Percentiles rank a stretch among this genome's conserved stretches.
These are phyloP conservation scores for Clusia tigrina DNA, from an alignment of 2,888 invertebrate species.

Conservation along the genomic window DNA sequence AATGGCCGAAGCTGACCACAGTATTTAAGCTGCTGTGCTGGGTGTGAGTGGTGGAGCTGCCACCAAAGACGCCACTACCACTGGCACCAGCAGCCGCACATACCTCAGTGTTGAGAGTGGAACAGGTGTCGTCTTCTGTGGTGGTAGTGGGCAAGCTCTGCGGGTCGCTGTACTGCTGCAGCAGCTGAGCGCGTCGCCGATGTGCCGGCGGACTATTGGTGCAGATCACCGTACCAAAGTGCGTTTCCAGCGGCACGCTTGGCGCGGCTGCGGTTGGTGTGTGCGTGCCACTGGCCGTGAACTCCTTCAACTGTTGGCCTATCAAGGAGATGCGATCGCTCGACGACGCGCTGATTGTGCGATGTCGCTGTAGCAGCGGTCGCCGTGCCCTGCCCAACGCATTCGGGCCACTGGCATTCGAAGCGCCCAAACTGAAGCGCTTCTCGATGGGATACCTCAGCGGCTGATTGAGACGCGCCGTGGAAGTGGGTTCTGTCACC, in stretches of 20 bases:
- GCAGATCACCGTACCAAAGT: slow-evolving; percentile 55
- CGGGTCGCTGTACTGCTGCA: slow-evolving; percentile 61
- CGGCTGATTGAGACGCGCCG: slow-evolving; percentile 6
- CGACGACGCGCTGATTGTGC: slow-evolving; percentile 56
- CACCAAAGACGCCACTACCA: slow-evolving; percentile 21
- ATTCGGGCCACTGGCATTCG: slow-evolving; percentile 5
- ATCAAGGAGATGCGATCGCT: slow-evolving; percentile 52
- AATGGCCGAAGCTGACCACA: slow-evolving; percentile 52
- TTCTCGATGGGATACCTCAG: slow-evolving; percentile 41
- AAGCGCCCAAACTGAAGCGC: slow-evolving; percentile 45
- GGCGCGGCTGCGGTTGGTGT: slow-evolving; percentile 39
- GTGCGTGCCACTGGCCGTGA: slow-evolving; percentile 35
- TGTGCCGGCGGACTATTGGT: slow-evolving; percentile 47
- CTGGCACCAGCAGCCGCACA: slow-evolving; percentile 36
- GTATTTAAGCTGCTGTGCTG: slow-evolving; percentile 58
- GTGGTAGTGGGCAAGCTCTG: slow-evolving; percentile 57
- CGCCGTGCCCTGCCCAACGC: slow-evolving; percentile 45
- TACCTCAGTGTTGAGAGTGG: slow-evolving; percentile 60
- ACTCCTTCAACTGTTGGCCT: slow-evolving; percentile 50
- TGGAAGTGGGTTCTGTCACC: slow-evolving; percentile 6
- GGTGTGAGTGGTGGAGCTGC: slow-evolving; percentile 48
- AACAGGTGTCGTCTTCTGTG: slow-evolving; percentile 61
- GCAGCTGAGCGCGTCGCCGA: slow-evolving; percentile 52
- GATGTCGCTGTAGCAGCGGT: slow-evolving; percentile 57
- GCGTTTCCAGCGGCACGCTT: slow-evolving; percentile 52